Evolutionary conservation across 2,797 vertebrate genomes (phyloP), one percentile per base, ranked within the genome.

Genomic region (Gambusia yucatana): DNA sequence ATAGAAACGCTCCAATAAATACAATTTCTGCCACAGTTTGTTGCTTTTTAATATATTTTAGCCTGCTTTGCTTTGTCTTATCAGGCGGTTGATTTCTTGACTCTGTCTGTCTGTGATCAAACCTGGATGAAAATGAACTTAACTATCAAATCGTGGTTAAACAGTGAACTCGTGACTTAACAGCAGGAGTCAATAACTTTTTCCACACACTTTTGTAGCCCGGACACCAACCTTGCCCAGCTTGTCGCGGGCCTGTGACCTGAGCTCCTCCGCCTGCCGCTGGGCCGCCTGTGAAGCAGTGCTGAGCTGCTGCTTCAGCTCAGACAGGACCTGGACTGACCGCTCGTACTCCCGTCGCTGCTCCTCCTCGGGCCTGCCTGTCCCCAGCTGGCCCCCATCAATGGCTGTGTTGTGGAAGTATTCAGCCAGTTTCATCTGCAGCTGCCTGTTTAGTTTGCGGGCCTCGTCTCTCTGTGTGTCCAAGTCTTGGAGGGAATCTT

Each of bases 361-460:
- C 79, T 92, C 86, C 3, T 82, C 11, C 61, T 1, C 75, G 0
- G 1, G 72, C 52, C 71, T 73, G 0, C 73, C 70, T 20, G 30
- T 30, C 76, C 93, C 93, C 25, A 73, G 75, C 41, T 67, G 82
- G 8, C 2, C 6, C 3, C 89, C 72, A 1, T 91, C 90, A 0
- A 70, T 39, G n/a, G 87, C 81, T 82, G 93, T 95, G 48, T 44
- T 94, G n/a, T 74, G 77, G 43, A 97, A 87, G 48, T 93, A 81
- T 55, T 93, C 90, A 0, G 28, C 86, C 71, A 97, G 92, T 88
- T 84, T 92, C 57, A 72, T 55, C 88, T 97, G 96, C 77, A 97
- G 91, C 82, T 84, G 92, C 9, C 22, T 0, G 82, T 87, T 95
- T 70, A 46, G 86, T 33, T 88, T 91, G n/a, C 50, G 86, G 80